A percentile compares a stretch with the other conserved stretches of the same genome.
Evolutionary conservation across 2,888 invertebrate genomes (phyloP).

Genomic region (Diogma glabrata): DNA sequence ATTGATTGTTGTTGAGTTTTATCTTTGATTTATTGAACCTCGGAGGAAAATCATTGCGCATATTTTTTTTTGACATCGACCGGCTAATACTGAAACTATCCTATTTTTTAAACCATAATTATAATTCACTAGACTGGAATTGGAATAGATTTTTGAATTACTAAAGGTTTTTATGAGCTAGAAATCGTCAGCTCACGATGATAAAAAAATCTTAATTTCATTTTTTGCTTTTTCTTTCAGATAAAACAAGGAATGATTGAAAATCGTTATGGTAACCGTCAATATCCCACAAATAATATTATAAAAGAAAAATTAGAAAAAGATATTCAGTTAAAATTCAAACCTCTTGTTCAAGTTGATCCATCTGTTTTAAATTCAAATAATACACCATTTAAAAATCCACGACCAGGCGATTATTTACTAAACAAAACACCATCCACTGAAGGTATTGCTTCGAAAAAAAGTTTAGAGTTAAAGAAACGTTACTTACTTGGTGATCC

Average conservation of each 20-base stretch:
- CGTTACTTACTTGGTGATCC: conserved; percentile 68
- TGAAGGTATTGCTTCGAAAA: conserved; percentile 77
- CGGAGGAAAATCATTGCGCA: too few species aligned
- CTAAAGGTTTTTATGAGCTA: too few species aligned
- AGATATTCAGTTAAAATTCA: conserved; percentile 29
- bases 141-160: too few species aligned
- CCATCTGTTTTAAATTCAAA: conserved; percentile 31
- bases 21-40: too few species aligned
- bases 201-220: too few species aligned
- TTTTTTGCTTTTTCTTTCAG: conserved; percentile 19
- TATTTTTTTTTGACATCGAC: too few species aligned
- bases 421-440: conserved; percentile 75
- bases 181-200: neutral
- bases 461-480: conserved; percentile 76
- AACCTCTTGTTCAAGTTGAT: conserved; percentile 37
- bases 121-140: too few species aligned
- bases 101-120: too few species aligned
- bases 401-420: conserved; percentile 59
- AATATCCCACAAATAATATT: conserved; percentile 19
- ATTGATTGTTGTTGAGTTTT: too few species aligned
- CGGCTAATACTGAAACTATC: too few species aligned
- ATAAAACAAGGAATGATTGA: conserved; percentile 32
- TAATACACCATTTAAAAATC: conserved; percentile 41
- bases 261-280: conserved; percentile 20
- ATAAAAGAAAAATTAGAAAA: conserved; percentile 22